Evolutionary conservation across 2,797 vertebrate genomes (phyloP).

Genomic region (Sebastes nivosus): DNA sequence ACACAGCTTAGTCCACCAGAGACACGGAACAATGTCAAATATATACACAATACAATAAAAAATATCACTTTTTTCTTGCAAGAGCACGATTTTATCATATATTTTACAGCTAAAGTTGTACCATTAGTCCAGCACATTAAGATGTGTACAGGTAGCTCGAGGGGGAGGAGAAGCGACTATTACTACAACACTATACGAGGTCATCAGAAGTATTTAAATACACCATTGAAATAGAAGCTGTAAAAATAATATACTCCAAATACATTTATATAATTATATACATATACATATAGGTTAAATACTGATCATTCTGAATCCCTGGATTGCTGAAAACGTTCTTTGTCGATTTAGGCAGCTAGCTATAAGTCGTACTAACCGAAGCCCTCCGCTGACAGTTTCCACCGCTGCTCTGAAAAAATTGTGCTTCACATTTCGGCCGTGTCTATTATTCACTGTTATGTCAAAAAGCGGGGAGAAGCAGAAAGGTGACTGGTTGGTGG

Average conservation of each 20-base stretch:
- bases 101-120: conserved; percentile 72
- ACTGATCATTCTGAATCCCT: conserved; percentile 85
- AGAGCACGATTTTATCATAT: conserved; percentile 58
- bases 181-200: conserved; percentile 77
- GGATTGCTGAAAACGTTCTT: conserved; percentile 75
- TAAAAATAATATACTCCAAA: conserved; percentile 82
- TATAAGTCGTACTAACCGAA: conserved; percentile 48
- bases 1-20: conserved; percentile 73
- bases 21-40: conserved; percentile 66
- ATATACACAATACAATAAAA: conserved; percentile 77
- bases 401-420: conserved; percentile 45
- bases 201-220: conserved; percentile 82
- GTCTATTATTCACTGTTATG: conserved; percentile 54
- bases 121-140: conserved; percentile 75
- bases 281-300: conserved; percentile 83
- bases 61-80: conserved; percentile 68
- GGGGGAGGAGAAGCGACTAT: conserved; percentile 67
- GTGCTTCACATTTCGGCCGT: conserved; percentile 67
- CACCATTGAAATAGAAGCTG: conserved; percentile 70
- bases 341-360: conserved; percentile 68
- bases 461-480: conserved; percentile 63
- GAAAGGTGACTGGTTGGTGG: conserved; percentile 53
- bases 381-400: conserved; percentile 24
- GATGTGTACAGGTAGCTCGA: conserved; percentile 74
- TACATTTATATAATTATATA: conserved; percentile 81